Percentiles rank a stretch among this genome's conserved stretches.
Conservation (phyloP, 2,888 invertebrate genomes). For the Cepaea hortensis region DNA sequence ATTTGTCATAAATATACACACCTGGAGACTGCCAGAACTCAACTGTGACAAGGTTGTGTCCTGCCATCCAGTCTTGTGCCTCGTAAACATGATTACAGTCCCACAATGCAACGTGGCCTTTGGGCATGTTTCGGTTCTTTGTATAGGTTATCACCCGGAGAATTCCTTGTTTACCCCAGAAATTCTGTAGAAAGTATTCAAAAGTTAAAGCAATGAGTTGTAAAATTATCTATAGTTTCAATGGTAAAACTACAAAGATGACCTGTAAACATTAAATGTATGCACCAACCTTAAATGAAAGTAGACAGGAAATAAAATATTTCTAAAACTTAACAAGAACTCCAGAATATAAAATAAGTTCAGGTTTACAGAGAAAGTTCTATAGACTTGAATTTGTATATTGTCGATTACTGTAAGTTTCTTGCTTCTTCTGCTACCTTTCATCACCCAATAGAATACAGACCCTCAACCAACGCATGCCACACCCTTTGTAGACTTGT, state of each 20-base stretch:
- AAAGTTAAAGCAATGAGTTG: background rate
- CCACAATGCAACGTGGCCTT: conserved; percentile 74
- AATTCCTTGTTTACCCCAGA: conserved; percentile 72
- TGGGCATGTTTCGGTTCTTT: conserved; percentile 65
- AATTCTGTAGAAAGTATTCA: conserved; percentile 50
- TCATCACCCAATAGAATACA: no score
- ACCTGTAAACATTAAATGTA: background rate
- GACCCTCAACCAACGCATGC: no score
- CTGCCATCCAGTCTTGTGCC: conserved; percentile 71
- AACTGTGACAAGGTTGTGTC: conserved; percentile 69
- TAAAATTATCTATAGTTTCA: background rate
- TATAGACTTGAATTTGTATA: no score
- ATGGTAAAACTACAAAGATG: background rate
- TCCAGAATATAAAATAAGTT: no score
- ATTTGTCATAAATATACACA: conserved; percentile 48
- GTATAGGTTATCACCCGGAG: conserved; percentile 72
- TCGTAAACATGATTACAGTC: conserved; percentile 74
- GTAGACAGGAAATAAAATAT: no score
- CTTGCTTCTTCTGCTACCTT: no score
- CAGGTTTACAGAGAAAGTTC: no score
- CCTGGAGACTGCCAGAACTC: conserved; percentile 76
- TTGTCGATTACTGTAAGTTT: no score
- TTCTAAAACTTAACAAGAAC: no score
- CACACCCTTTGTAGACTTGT: no score
- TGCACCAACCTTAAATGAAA: no score